phyloP scores from a whole-genome alignment of 2,113 vertebrate species.

The Pedionomus torquatus region DNA sequence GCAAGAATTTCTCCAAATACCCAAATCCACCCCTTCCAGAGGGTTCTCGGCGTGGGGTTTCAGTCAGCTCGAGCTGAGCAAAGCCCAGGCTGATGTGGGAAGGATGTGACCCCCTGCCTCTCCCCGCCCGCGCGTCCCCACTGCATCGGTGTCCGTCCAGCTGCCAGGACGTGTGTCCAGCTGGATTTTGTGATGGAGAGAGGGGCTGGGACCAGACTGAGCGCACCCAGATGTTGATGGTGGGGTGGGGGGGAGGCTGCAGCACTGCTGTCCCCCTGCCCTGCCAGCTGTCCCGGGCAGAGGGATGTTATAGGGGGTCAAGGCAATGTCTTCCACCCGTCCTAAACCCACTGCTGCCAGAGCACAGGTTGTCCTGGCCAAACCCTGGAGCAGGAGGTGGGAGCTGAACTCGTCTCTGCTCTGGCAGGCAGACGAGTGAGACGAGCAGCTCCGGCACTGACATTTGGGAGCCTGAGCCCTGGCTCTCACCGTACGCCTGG shows the following conservation, averaged over 20 bases:
- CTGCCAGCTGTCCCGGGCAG: background rate
- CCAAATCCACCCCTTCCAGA: background rate
- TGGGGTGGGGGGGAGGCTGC: background rate
- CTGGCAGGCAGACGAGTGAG: background rate
- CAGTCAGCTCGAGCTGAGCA: background rate
- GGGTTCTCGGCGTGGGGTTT: background rate
- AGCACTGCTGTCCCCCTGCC: background rate
- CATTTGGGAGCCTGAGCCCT: background rate
- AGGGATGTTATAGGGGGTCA: background rate
- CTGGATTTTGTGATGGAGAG: background rate
- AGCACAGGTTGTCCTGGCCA: background rate
- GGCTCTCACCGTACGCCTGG: background rate
- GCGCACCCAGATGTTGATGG: background rate
- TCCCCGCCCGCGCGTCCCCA: rapidly evolving
- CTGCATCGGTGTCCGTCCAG: background rate
- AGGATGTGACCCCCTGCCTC: background rate
- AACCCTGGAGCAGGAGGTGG: background rate
- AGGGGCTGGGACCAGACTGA: background rate
- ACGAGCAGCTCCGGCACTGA: rapidly evolving
- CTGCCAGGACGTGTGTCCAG: background rate
- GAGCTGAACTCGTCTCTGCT: background rate
- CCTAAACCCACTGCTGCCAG: background rate
- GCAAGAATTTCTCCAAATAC: background rate
- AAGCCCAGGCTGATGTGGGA: background rate
- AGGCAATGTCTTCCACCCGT: rapidly evolving